phyloP scores from a whole-genome alignment of 2,888 invertebrate species.

The Eupithecia abbreviata region DNA sequence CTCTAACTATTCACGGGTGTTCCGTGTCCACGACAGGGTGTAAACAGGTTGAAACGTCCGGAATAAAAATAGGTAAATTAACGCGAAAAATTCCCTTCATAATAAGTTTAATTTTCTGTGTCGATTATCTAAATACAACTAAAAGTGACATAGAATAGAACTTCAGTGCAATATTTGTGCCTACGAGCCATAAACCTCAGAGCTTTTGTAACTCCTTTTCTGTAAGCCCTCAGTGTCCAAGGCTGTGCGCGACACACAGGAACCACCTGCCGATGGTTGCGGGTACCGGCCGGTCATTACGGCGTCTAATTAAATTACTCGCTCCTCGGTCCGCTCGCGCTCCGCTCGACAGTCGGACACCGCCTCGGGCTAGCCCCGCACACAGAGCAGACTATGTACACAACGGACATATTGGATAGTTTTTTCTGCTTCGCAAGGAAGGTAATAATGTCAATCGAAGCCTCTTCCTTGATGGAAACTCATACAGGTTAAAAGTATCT shows the following conservation, averaged over 20 bases:
- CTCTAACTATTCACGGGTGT: background rate
- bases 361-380: slow-evolving; percentile 52
- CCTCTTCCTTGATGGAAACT: no score
- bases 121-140: background rate
- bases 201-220: background rate
- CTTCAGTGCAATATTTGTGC: background rate
- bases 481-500: no score
- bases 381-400: slow-evolving; percentile 16
- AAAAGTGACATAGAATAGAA: background rate
- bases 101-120: background rate
- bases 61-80: background rate
- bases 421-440: background rate
- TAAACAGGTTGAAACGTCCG: background rate
- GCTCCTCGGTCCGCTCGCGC: slow-evolving; percentile 19
- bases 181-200: background rate
- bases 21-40: background rate
- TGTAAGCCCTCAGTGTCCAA: background rate
- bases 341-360: slow-evolving; percentile 39
- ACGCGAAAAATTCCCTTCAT: background rate
- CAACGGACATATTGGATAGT: background rate
- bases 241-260: background rate
- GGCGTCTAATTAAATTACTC: slow-evolving; percentile 42
- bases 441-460: no score
- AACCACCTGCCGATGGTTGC: slow-evolving; percentile 6
- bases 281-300: slow-evolving; percentile 33